phyloP scores from a whole-genome alignment of 2,797 vertebrate species.

The Scomberomorus guttatus region DNA sequence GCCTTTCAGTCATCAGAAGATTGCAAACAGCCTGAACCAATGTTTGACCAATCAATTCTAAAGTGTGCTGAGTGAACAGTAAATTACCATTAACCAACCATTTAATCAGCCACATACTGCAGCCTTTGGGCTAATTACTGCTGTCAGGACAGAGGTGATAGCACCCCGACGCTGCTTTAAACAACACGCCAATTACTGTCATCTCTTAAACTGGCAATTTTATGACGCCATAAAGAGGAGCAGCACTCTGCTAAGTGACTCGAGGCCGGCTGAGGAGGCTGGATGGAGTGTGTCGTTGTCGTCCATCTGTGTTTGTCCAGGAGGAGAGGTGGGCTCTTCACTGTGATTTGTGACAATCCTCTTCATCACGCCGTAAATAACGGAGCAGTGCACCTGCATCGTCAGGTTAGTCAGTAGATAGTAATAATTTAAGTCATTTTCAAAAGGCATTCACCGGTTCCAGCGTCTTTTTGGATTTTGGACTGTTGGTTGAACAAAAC shows the following conservation, averaged over 20 bases:
- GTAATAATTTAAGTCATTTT: too few species aligned
- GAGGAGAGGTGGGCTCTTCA: background rate
- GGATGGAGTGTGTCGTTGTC: slow-evolving; percentile 64
- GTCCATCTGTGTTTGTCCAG: slow-evolving; percentile 48
- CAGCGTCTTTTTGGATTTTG: background rate
- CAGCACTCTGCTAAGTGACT: slow-evolving; percentile 69
- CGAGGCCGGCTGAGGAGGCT: slow-evolving; percentile 30
- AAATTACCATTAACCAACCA: slow-evolving; percentile 54
- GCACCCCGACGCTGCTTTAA: slow-evolving; percentile 81
- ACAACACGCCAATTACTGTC: slow-evolving; percentile 83
- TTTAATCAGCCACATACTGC: slow-evolving; percentile 50
- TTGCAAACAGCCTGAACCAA: background rate
- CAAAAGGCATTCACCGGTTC: too few species aligned
- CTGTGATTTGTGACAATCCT: slow-evolving; percentile 52
- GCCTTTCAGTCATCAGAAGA: background rate
- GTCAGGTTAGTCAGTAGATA: background rate
- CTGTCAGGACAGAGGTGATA: slow-evolving; percentile 81
- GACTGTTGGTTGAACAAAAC: background rate
- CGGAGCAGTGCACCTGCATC: slow-evolving; percentile 2
- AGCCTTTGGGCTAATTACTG: slow-evolving; percentile 82
- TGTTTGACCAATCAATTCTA: slow-evolving; percentile 29
- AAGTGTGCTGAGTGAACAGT: slow-evolving; percentile 44
- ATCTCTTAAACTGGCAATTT: slow-evolving; percentile 84
- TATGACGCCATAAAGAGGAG: slow-evolving; percentile 88
- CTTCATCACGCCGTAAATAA: slow-evolving; percentile 48